Base-by-base conservation (phyloP, 2,888 invertebrate genomes). In the Catocala nupta region DNA sequence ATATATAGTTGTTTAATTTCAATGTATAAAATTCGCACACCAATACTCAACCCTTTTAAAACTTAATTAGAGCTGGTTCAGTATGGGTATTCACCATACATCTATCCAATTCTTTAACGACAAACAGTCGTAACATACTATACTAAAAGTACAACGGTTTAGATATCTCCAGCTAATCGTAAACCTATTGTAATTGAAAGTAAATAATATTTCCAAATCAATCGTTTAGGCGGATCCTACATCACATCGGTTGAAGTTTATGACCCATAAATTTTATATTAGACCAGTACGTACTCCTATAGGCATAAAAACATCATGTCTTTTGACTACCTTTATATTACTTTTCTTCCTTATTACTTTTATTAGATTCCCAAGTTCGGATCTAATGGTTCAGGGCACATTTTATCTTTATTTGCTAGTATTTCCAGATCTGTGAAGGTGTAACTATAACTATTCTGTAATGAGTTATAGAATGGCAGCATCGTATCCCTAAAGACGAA, bases 181-280 rank as follows among this genome's bases (percentile, higher is more conserved):
- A 90, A 88, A 90, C 82, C 71, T 77, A 82, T 78, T 85, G 87
- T 87, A 88, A 90, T 90, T 90, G 88, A 86, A 87, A 87, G 78
- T 76, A 71, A 74, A 71, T 72, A 71, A 74, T 78, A 67, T 65
- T 77, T 72, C 70, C 63, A 65, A 73, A 71, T 79, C 70, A 76
- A 77, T 78, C 75, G 68, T 76, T 62, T 75, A 72, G 81, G 78
- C 44, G 60, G 70, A 63, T 57, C 67, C 65, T 67, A 65, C 59
- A 47, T 76, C 55, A 65, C 52, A 64, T 51, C 47, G 59, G 42
- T 63, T 64, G 51, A 56, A 44, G 55, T 77, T 75, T 75, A 75
- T 64, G 56, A 54, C 43, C 55, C 64, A 63, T 75, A 77, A 77
- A 74, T 50, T 77, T 77, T 77, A 67, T 71, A 71, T 68, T 55